phyloP scores from a whole-genome alignment of 2,888 invertebrate genomes.

The Alsophila aescularia region DNA sequence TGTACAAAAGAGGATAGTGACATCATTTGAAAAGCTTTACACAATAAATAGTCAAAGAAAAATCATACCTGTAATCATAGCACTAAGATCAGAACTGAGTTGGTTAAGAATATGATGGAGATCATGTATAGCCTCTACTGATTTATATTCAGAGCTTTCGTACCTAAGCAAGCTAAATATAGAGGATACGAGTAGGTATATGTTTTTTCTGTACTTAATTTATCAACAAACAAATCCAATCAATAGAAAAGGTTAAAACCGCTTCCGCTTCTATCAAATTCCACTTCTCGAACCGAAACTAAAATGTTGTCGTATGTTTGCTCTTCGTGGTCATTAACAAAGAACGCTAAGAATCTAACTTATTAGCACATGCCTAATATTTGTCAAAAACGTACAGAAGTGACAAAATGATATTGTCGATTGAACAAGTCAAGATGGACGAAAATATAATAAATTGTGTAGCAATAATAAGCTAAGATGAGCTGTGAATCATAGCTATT shows the following conservation, averaged over 20 bases:
- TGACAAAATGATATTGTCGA: conserved; percentile 30
- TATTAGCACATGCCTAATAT: conserved; percentile 44
- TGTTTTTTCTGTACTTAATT: neutral
- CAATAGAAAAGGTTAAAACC: conserved; percentile 6
- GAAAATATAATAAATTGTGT: conserved; percentile 20
- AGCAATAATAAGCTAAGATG: conserved; percentile 10
- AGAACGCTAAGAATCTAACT: conserved; percentile 51
- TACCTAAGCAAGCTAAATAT: too few species aligned
- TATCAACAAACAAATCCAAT: neutral
- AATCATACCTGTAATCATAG: too few species aligned
- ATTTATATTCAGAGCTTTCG: too few species aligned
- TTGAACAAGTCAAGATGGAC: conserved; percentile 14
- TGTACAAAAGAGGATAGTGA: too few species aligned
- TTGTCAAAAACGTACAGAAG: conserved; percentile 19
- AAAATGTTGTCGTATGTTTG: conserved; percentile 54
- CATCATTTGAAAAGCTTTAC: too few species aligned
- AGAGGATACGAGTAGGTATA: too few species aligned
- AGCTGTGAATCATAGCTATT: conserved; percentile 7
- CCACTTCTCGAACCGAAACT: conserved; percentile 35
- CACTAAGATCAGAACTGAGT: too few species aligned
- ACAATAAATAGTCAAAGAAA: too few species aligned
- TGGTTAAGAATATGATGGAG: too few species aligned
- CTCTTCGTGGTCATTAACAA: conserved; percentile 64
- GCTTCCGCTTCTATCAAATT: conserved; percentile 33
- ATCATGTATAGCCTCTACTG: too few species aligned